Evolutionary conservation across 2,888 invertebrate genomes (phyloP).

Genomic region (Clostera curtula): DNA sequence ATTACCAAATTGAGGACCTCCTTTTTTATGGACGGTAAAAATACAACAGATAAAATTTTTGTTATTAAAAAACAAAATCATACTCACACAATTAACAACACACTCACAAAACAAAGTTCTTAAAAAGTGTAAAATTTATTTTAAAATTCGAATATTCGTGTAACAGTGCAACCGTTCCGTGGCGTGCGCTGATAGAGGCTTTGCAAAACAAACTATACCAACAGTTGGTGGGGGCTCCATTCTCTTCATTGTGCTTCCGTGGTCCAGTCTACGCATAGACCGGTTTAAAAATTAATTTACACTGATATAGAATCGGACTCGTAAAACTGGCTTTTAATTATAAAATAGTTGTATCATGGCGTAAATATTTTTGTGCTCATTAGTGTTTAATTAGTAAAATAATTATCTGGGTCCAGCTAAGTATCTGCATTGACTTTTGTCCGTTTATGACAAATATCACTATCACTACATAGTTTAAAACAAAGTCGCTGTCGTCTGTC

Average conservation of each 20-base stretch:
- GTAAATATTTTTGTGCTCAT: no score
- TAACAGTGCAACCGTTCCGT: constrained; percentile 9
- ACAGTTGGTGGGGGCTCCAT: constrained; percentile 22
- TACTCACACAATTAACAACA: constrained; percentile 10
- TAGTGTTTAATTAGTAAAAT: no score
- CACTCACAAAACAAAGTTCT: constrained; percentile 11
- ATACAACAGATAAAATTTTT: constrained; percentile 5
- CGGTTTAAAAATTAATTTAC: constrained; percentile 28
- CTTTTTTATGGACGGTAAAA: not conserved
- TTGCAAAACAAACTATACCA: constrained; percentile 35
- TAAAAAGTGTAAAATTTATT: constrained; percentile 3
- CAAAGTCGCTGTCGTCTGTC: no score
- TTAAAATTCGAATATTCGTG: constrained; percentile 6
- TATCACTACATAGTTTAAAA: no score
- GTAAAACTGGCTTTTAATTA: no score
- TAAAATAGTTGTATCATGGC: no score
- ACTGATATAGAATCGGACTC: constrained; percentile 15
- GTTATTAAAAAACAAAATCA: constrained; percentile 12
- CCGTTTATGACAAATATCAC: no score
- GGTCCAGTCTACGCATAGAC: constrained; percentile 21
- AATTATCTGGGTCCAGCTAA: no score
- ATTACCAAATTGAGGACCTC: no score
- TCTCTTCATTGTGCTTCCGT: constrained; percentile 23
- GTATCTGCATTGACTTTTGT: no score
- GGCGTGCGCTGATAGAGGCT: constrained; percentile 38